Evolutionary conservation across 2,888 invertebrate species (phyloP), one percentile per base, ranked within the genome.

Genomic region (Hirtodrosophila cameraria): DNA sequence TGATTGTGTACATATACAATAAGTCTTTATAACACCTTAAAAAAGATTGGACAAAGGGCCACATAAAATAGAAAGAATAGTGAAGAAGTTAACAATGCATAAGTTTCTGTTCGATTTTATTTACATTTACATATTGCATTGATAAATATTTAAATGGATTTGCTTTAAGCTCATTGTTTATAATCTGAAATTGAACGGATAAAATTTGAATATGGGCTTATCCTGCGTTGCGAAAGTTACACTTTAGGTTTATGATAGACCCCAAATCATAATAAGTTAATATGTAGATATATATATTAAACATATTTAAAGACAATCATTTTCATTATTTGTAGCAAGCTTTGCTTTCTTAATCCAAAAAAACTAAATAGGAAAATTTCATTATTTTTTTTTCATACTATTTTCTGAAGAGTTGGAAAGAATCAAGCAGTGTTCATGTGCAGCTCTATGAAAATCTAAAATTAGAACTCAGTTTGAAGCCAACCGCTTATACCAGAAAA

Each of bases 61-160:
- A 48, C 27, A 30, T 25, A 25, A 57, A 43, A 33, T 18, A 15
- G 25, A 41, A 48, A 42, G 42, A 41, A 7, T 33, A 9, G 25
- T 18, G 9, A 52, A 48, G 36, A 11, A 38, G 6, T 15, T 16
- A 18, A 54, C 15, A 62, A 33, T 15, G 30, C 33, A 33, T 13
- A 13, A 33, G 9, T 7, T 28, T 41, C 49, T 49, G 49, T 28
- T 27, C 25, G 6, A 7, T 23, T 23, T 23, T 13, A 4, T 8
- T 11, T 5, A 8, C n/a, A 58, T 58, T 57, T 30, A 13, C 42
- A 58, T 58, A 30, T n/a, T 43, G 8, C 25, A 58, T 50, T 36
- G 35, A 36, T 25, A 23, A 12, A 23, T 38, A 36, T 7, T 23
- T 23, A 35, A 42, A 57, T 46, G 15, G 5, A 42, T 35, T 27